Percentiles rank a stretch among this genome's conserved stretches.
Evolutionary conservation across 2,113 vertebrate species (phyloP).

Genomic region (Sebastes schlegelii): DNA sequence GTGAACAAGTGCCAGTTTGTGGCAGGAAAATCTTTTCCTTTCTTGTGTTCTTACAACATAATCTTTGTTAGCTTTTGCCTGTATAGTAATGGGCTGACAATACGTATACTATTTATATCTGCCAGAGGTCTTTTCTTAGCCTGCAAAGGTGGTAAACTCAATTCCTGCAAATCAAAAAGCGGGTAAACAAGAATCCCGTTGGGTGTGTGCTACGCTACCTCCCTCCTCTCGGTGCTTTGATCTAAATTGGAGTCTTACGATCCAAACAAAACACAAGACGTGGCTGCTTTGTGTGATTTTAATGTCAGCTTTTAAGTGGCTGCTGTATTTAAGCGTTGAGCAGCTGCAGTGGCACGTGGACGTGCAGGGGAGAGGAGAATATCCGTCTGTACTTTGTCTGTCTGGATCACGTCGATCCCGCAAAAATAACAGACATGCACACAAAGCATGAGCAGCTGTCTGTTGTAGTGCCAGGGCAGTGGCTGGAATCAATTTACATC

Average conservation of each 20-base stretch:
- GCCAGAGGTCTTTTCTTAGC: not conserved
- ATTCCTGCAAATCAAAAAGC: slow-evolving; percentile 7
- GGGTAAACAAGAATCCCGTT: slow-evolving; percentile 30
- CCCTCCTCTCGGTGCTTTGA: slow-evolving; percentile 39
- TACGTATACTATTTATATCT: not conserved
- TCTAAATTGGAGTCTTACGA: slow-evolving; percentile 53
- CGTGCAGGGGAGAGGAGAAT: slow-evolving; percentile 11
- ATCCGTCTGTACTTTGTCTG: not conserved
- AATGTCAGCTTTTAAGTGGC: slow-evolving; percentile 13
- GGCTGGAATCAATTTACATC: slow-evolving; percentile 77
- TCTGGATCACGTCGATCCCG: not conserved
- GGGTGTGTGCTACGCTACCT: slow-evolving; percentile 36
- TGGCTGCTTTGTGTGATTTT: slow-evolving; percentile 29
- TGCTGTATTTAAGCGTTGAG: not conserved
- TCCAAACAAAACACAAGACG: slow-evolving; percentile 22
- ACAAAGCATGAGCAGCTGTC: slow-evolving; percentile 19
- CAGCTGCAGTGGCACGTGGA: slow-evolving; percentile 3
- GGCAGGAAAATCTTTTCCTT: not conserved
- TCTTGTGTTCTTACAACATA: not conserved
- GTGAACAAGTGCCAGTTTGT: slow-evolving; percentile 3
- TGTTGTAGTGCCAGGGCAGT: slow-evolving; percentile 10
- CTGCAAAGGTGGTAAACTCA: slow-evolving; percentile 11
- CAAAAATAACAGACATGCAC: slow-evolving; percentile 7
- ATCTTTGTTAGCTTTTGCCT: slow-evolving; percentile 2
- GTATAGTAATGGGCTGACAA: slow-evolving; percentile 14